phyloP scores from a whole-genome alignment of 1,140 invertebrate species.

The Amyelois transitella region DNA sequence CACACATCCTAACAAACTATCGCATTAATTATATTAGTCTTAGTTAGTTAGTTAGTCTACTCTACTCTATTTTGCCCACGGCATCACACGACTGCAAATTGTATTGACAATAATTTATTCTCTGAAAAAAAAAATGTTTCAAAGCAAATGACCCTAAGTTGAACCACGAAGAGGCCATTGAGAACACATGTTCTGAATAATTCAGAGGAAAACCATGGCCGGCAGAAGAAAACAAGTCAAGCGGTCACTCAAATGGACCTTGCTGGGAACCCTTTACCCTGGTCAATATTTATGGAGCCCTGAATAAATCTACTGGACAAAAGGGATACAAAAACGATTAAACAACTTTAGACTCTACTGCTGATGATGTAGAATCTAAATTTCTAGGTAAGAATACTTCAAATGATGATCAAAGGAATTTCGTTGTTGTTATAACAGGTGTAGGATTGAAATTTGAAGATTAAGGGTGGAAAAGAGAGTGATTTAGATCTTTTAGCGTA shows the following conservation, averaged over 20 bases:
- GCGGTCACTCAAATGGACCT: conserved; percentile 50
- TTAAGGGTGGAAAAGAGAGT: neutral
- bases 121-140: neutral
- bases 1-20: too few relatives aligned
- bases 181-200: neutral
- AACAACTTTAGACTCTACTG: neutral
- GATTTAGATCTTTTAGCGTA: conserved; percentile 10
- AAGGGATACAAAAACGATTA: neutral
- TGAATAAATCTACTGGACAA: conserved; percentile 34
- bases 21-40: too few relatives aligned
- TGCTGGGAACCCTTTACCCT: conserved; percentile 43
- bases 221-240: conserved; percentile 16
- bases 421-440: neutral
- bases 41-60: too few relatives aligned
- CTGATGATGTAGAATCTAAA: neutral
- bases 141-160: neutral
- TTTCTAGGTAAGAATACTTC: neutral
- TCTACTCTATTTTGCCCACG: too few relatives aligned
- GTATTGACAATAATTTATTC: neutral
- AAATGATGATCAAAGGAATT: neutral
- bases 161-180: neutral
- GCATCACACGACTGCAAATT: too few relatives aligned
- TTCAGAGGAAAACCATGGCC: neutral
- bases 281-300: conserved; percentile 55
- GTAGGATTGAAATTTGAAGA: neutral